phyloP scores from a whole-genome alignment of 2,888 invertebrate genomes.

The Cybosia mesomella region DNA sequence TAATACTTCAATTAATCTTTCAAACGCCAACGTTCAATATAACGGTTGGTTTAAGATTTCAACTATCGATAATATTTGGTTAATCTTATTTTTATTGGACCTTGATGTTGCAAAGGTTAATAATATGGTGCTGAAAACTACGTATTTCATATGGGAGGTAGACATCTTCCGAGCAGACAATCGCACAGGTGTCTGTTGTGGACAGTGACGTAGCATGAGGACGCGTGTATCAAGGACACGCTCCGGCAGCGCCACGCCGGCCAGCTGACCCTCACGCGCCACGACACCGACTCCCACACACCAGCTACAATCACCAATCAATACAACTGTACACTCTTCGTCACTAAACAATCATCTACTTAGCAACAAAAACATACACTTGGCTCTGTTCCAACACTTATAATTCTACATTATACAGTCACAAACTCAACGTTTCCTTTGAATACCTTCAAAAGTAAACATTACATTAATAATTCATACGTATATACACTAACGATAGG shows the following conservation, averaged over 20 bases:
- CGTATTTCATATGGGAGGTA: slow-evolving; percentile 21
- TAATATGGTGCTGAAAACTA: background rate
- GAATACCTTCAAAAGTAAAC: slow-evolving; percentile 43
- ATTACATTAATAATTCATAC: slow-evolving; percentile 47
- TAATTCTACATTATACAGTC: slow-evolving; percentile 41
- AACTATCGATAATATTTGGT: background rate
- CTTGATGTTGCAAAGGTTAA: background rate
- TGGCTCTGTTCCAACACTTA: slow-evolving; percentile 36
- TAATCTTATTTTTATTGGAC: background rate
- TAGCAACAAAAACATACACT: slow-evolving; percentile 20
- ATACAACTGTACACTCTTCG: slow-evolving; percentile 35
- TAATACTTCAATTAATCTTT: background rate
- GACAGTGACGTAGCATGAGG: slow-evolving; percentile 71
- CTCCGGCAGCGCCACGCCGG: slow-evolving; percentile 67
- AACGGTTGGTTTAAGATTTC: background rate
- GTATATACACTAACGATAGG: slow-evolving; percentile 41
- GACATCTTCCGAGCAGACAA: slow-evolving; percentile 63
- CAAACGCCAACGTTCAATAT: slow-evolving; percentile 3
- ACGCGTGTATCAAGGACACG: slow-evolving; percentile 69
- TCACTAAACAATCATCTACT: slow-evolving; percentile 20
- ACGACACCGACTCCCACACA: slow-evolving; percentile 55
- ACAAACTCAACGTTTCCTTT: slow-evolving; percentile 37
- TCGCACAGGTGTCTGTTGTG: slow-evolving; percentile 67
- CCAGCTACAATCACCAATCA: slow-evolving; percentile 66
- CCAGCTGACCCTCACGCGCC: slow-evolving; percentile 61